phyloP scores from a whole-genome alignment of 2,113 vertebrate species.

The Plotosus lineatus region DNA sequence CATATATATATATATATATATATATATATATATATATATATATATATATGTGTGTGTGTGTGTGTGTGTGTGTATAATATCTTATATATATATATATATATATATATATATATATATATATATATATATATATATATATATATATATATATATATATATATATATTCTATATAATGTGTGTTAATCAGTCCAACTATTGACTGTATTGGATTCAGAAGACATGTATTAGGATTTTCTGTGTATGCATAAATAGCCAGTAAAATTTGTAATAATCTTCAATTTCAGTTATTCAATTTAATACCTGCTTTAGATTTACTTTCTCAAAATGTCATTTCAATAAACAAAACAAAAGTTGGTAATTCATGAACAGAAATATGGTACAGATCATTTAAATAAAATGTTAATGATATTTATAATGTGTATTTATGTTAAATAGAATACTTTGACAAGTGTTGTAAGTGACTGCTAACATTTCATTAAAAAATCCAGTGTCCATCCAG shows the following conservation, averaged over 20 bases:
- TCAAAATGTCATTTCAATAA: background rate
- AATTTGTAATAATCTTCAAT: background rate
- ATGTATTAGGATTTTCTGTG: constrained; percentile 16
- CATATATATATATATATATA: too few species aligned
- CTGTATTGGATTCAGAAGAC: constrained; percentile 1
- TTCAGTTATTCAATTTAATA: background rate
- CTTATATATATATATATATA: too few species aligned
- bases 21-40: too few species aligned
- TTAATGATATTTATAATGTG: background rate
- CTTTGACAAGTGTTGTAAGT: too few species aligned
- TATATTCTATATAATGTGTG: background rate
- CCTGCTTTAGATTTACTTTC: background rate
- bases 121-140: too few species aligned
- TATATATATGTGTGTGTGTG: too few species aligned
- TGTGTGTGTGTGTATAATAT: too few species aligned
- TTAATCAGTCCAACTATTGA: constrained; percentile 4
- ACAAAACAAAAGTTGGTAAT: background rate
- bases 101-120: too few species aligned
- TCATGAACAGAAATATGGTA: background rate
- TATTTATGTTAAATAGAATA: background rate
- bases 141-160: too few species aligned
- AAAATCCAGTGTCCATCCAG: background rate
- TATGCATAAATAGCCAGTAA: background rate
- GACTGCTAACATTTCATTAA: background rate
- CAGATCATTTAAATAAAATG: background rate